These are phyloP conservation scores for Enteromius anoplus DNA, from an alignment of 2,797 vertebrate genomes.

Conservation along the genomic window DNA sequence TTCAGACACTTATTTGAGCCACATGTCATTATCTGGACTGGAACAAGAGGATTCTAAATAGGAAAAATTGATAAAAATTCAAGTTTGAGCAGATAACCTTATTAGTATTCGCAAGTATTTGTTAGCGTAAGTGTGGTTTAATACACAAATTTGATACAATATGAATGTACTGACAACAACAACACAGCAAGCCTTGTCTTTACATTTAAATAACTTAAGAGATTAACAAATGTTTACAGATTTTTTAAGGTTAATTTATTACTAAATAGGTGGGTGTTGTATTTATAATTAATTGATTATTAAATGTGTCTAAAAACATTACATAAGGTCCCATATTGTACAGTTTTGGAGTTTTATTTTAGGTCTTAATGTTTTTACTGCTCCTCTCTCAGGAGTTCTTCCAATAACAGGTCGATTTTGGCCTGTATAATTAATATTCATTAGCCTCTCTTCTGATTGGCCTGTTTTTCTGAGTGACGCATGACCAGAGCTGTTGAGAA, in stretches of 20 bases:
- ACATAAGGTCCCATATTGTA: too few species aligned
- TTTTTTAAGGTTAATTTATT: not conserved
- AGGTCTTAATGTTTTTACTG: too few species aligned
- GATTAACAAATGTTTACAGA: not conserved
- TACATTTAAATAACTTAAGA: not conserved
- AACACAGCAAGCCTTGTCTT: not conserved
- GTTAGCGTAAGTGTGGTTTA: not conserved
- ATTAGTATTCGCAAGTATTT: conserved; percentile 6
- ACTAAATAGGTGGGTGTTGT: not conserved
- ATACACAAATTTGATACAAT: not conserved
- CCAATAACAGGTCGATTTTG: too few species aligned
- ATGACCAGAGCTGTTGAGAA: too few species aligned
- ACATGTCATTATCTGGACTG: conserved; percentile 7
- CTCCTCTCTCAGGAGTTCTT: too few species aligned
- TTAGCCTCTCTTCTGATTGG: too few species aligned
- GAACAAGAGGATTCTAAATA: not conserved
- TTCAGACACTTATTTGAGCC: conserved; percentile 35
- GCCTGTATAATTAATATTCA: too few species aligned
- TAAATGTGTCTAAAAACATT: not conserved
- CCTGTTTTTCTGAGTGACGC: too few species aligned
- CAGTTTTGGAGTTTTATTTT: too few species aligned
- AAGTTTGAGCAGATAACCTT: not conserved
- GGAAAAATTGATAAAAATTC: not conserved
- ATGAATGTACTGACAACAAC: not conserved
- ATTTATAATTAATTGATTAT: not conserved